Conservation (phyloP, 2,797 vertebrate species). For the Silurus aristotelis region DNA sequence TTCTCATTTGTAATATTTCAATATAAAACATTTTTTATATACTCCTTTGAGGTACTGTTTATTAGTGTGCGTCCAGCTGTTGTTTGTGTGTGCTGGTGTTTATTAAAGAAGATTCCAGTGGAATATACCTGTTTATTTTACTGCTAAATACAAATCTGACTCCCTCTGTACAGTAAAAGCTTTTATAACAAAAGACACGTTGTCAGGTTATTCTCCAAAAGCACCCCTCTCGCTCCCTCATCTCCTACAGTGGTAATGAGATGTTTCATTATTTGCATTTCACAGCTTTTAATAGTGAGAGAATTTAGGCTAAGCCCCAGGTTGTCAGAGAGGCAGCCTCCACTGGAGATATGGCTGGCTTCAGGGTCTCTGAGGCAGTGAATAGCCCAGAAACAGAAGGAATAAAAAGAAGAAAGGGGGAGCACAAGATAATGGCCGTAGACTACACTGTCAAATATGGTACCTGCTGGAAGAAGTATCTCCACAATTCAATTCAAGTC, state of each 20-base stretch:
- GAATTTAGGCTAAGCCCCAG: constrained; percentile 82
- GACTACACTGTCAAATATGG: constrained; percentile 32
- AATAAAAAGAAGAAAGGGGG: constrained; percentile 41
- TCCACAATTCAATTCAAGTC: no score
- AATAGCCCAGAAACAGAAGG: constrained; percentile 69
- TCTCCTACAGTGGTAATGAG: constrained; percentile 77
- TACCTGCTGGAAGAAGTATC: constrained; percentile 29
- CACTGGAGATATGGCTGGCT: constrained; percentile 72
- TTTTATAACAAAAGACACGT: constrained; percentile 60
- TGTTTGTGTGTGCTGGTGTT: not conserved
- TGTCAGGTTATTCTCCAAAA: constrained; percentile 65
- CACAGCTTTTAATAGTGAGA: constrained; percentile 83
- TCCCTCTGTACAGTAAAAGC: constrained; percentile 46
- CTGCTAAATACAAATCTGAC: constrained; percentile 47
- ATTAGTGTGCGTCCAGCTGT: not conserved
- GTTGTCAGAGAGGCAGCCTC: constrained; percentile 78
- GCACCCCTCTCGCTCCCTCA: constrained; percentile 44
- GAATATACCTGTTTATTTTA: constrained; percentile 56
- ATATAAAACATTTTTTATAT: not conserved
- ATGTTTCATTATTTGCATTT: constrained; percentile 84
- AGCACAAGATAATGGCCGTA: constrained; percentile 40
- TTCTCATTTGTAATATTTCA: not conserved
- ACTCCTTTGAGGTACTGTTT: not conserved
- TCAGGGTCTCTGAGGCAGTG: constrained; percentile 68
- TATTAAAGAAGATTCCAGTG: not conserved